phyloP scores from a whole-genome alignment of 2,113 vertebrate genomes.

The Ondatra zibethicus region DNA sequence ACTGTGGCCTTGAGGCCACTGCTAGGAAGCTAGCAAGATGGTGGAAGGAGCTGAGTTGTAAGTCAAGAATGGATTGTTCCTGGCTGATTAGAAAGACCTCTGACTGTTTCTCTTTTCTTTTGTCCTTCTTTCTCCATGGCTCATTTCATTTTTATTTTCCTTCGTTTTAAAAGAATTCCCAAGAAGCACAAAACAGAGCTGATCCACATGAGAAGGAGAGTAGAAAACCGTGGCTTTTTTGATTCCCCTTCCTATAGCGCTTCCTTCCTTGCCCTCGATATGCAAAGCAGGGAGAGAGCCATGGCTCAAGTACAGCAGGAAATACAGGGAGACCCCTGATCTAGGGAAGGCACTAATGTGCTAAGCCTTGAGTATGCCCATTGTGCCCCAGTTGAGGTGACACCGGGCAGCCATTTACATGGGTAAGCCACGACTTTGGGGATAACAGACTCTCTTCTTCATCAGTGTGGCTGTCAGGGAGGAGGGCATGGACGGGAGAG shows the following conservation, averaged over 20 bases:
- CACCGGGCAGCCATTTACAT: neutral
- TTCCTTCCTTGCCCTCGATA: neutral
- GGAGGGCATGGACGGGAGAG: neutral
- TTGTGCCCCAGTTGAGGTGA: neutral
- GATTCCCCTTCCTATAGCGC: slow-evolving; percentile 24
- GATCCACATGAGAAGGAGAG: slow-evolving; percentile 31
- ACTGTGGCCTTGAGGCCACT: neutral
- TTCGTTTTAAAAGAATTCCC: slow-evolving; percentile 67
- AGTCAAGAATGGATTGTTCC: slow-evolving; percentile 51
- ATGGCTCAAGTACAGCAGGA: neutral
- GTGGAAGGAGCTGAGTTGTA: slow-evolving; percentile 5
- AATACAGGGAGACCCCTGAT: neutral
- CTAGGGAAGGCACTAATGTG: neutral
- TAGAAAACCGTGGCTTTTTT: slow-evolving; percentile 43
- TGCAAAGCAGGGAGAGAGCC: neutral
- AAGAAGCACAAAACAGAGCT: slow-evolving; percentile 58
- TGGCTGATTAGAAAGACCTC: slow-evolving; percentile 54
- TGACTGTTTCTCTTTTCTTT: slow-evolving; percentile 29
- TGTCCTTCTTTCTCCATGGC: neutral
- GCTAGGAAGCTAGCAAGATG: neutral
- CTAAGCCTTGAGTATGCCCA: neutral
- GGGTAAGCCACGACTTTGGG: neutral
- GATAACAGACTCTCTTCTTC: neutral
- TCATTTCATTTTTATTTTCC: slow-evolving; percentile 62
- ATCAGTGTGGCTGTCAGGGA: neutral